Evolutionary conservation across 2,888 invertebrate genomes (phyloP), one percentile per base, ranked within the genome.

Genomic region (Brenthis hecate): DNA sequence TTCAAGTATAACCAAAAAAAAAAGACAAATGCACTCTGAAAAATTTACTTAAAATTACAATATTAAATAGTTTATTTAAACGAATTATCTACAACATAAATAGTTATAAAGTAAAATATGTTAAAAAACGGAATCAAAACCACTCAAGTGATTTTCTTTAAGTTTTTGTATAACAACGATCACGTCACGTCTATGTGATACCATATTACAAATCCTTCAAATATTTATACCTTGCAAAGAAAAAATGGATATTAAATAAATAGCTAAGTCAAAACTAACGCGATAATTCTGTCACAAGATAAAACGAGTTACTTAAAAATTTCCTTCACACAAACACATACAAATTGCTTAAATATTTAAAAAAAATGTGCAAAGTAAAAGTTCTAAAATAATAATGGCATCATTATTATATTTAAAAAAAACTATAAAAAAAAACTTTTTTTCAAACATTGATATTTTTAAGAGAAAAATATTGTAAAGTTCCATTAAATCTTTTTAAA

Each of bases 21-120:
- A 71, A 58, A 64, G 67, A 69, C 65, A 48, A 64, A 64, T 50
- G 54, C 62, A 67, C 61, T 62, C n/a, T 62, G 14, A 36, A 28
- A 65, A 58, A 47, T 60, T 28, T 28, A 66, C 54, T 60, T 60
- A 66, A 66, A 58, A 43, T 60, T 14, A 51, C 50, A 53, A 62
- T 53, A 62, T 60, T 28, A 50, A 60, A 60, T 60, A 60, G 50
- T 50, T 50, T 50, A 32, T 5, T 28, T 14, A 8, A 14, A 58
- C 23, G 2, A 28, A 50, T 8, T 60, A 60, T 50, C 28, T 60
- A 50, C 50, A 60, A 60, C 50, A 60, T 60, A 50, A 50, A 60
- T 60, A 60, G n/a, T 6, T n/a, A 23, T 3, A 58, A 23, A 60
- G 28, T 50, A 28, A 58, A 48, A 58, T 50, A 60, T 50, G n/a